phyloP scores from a whole-genome alignment of 2,888 invertebrate species.

The Lithophane socia region DNA sequence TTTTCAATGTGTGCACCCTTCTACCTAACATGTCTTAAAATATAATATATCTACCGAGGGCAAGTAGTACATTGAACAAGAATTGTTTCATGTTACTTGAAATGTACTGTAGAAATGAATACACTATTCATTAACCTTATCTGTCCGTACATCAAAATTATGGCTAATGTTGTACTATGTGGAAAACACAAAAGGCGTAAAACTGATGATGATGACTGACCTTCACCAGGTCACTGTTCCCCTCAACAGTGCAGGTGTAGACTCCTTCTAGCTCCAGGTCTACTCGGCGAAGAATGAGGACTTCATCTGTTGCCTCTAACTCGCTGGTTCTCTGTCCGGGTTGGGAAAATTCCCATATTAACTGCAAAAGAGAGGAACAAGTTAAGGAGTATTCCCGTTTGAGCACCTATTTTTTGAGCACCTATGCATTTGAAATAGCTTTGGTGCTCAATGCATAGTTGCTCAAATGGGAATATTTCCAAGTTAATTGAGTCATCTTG shows the following conservation, averaged over 20 bases:
- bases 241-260: conserved; percentile 81
- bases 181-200: conserved; percentile 23
- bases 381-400: neutral
- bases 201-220: conserved; percentile 59
- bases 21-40: neutral
- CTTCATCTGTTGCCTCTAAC: conserved; percentile 74
- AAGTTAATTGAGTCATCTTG: too few relatives aligned
- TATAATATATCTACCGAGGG: neutral
- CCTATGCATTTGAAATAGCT: too few relatives aligned
- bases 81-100: conserved; percentile 24
- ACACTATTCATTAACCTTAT: conserved; percentile 42
- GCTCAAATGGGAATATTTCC: too few relatives aligned
- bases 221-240: conserved; percentile 73
- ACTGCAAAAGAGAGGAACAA: conserved; percentile 67
- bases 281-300: conserved; percentile 71
- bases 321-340: conserved; percentile 73
- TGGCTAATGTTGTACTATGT: neutral
- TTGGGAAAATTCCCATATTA: conserved; percentile 79
- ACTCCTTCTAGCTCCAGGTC: conserved; percentile 77
- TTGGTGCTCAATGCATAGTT: too few relatives aligned
- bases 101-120: conserved; percentile 18
- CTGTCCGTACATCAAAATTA: conserved; percentile 29
- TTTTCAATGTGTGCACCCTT: neutral
- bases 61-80: conserved; percentile 4
- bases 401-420: too few relatives aligned